Conservation (phyloP, 2,888 invertebrate genomes). For the Erebia palarica region DNA sequence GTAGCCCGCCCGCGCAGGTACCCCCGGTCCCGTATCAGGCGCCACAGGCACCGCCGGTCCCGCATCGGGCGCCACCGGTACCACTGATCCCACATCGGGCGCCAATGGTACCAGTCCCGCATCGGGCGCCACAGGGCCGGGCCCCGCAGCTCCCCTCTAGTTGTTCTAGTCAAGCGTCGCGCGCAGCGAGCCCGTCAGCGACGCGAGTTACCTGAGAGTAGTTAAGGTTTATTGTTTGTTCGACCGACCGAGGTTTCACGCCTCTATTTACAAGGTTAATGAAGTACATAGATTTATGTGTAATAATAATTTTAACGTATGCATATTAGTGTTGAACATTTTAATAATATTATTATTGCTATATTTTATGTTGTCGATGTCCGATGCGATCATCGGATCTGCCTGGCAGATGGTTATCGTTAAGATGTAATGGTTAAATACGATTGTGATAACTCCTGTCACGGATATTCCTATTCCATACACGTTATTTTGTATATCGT, state of each 20-base stretch:
- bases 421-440: constrained; percentile 42
- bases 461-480: constrained; percentile 78
- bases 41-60: too few relatives aligned
- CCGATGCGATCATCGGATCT: constrained; percentile 38
- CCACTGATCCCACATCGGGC: too few relatives aligned
- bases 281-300: constrained; percentile 54
- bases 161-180: constrained; percentile 26
- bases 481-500: constrained; percentile 70
- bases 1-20: constrained; percentile 54
- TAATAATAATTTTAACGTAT: constrained; percentile 62
- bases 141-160: background rate
- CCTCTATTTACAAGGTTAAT: constrained; percentile 24
- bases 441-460: constrained; percentile 77
- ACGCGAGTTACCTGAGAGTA: constrained; percentile 66
- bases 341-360: constrained; percentile 45
- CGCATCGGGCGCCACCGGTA: too few relatives aligned
- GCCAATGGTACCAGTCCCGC: too few relatives aligned
- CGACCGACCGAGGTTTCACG: background rate
- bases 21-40: background rate
- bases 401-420: constrained; percentile 46
- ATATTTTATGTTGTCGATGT: constrained; percentile 37
- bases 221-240: constrained; percentile 44
- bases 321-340: constrained; percentile 59
- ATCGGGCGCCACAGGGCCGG: too few relatives aligned
- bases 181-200: constrained; percentile 15